These are phyloP conservation scores for Wasmannia auropunctata DNA, from an alignment of 1,140 invertebrate genomes.

Conservation along the genomic window DNA sequence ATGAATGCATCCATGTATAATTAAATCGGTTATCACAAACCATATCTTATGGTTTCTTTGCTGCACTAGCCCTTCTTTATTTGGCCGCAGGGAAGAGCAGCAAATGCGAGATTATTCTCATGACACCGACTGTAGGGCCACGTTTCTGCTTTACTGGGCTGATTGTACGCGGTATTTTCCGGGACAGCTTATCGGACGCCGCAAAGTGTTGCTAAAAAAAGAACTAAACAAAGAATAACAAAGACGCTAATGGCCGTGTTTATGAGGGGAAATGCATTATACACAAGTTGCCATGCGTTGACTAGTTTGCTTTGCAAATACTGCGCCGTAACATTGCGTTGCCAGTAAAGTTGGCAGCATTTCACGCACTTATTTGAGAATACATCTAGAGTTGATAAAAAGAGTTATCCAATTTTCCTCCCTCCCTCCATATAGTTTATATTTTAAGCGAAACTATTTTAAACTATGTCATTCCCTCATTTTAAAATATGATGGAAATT, in stretches of 20 bases:
- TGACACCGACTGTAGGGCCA: constrained; percentile 27
- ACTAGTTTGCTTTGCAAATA: constrained; percentile 6
- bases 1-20: background rate
- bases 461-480: no score
- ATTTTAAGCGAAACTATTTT: background rate
- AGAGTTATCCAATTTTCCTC: constrained; percentile 11
- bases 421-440: background rate
- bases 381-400: constrained; percentile 19
- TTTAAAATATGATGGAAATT: background rate
- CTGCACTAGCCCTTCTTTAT: constrained; percentile 37
- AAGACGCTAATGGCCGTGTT: constrained; percentile 22
- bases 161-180: constrained; percentile 37
- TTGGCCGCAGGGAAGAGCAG: background rate
- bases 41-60: constrained; percentile 10
- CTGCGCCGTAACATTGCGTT: background rate
- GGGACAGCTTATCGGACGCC: constrained; percentile 37
- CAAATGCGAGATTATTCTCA: constrained; percentile 53
- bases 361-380: constrained; percentile 11
- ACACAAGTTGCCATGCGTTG: background rate
- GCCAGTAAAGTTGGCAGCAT: background rate
- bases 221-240: background rate
- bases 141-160: constrained; percentile 48
- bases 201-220: constrained; percentile 35
- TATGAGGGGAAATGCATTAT: background rate
- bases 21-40: constrained; percentile 2